Base-by-base conservation (phyloP, 2,797 vertebrate species). In the Sebastes minor region DNA sequence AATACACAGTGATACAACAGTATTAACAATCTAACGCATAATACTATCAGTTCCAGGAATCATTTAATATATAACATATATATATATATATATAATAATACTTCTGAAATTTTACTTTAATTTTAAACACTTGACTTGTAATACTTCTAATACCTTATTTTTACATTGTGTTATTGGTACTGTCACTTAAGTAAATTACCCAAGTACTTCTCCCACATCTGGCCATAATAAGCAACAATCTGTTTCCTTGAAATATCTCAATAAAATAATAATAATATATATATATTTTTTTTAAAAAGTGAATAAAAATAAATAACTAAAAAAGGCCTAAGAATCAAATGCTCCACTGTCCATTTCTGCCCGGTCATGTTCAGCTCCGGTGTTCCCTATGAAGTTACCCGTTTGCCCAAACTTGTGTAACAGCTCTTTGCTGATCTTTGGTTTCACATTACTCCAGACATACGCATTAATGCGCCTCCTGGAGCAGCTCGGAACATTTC, bases 361-460 rank as follows among this genome's bases (percentile, higher is more conserved):
- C 56, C 32, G 20, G 66, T 93, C 85, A 91, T 22, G 73, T 83
- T 88, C 64, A 32, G 77, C 82, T 78, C 59, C 9, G 20, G 3
- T 64, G 67, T 67, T 84, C 71, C 28, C 55, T 35, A 42, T 84
- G 46, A 79, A 38, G 73, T 81, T 89, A 76, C 68, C 27, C 0
- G 33, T 80, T 68, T 35, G 67, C 70, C 65, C 32, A 78, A 68
- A 88, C 80, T 80, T 71, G 75, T 68, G 65, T 14, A 72, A 63
- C 73, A 72, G 73, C 83, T 86, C 69, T 81, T 25, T 42, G 70
- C 72, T 78, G 52, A 84, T 86, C 80, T 91, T 82, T 57, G 86
- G 91, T 93, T 91, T 94, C 91, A 88, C 32, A n/a, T 87, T 77
- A 82, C 86, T 83, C 59, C 62, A 88, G 73, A 86, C 73, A 72